These are phyloP conservation scores for Acarapis woodi DNA, from an alignment of 1,140 invertebrate species.

Conservation along the genomic window DNA sequence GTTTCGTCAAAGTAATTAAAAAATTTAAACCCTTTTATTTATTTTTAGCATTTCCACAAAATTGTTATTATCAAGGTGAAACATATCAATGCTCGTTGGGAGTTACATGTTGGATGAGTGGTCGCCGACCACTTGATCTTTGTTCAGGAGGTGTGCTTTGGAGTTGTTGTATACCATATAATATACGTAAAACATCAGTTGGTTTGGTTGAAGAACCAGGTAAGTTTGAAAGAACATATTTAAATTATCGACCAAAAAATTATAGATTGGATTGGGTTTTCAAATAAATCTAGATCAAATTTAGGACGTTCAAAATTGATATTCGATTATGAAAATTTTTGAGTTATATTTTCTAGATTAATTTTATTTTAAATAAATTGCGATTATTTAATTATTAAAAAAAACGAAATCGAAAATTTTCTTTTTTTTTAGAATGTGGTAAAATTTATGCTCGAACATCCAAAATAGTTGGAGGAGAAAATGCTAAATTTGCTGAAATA, in stretches of 20 bases:
- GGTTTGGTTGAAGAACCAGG: conserved; percentile 13
- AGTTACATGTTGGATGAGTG: conserved; percentile 57
- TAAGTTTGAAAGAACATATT: conserved; percentile 4
- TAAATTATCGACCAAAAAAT: neutral
- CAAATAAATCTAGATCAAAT: neutral
- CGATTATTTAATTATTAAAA: neutral
- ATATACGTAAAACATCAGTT: conserved; percentile 9
- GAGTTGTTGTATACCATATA: conserved; percentile 64
- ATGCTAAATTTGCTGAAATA: conserved; percentile 14
- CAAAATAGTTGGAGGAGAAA: conserved; percentile 15
- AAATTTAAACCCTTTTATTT: too few relatives aligned
- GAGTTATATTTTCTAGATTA: neutral
- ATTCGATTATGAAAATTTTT: neutral
- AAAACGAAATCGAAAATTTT: neutral
- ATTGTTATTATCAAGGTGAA: conserved; percentile 57
- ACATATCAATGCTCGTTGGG: conserved; percentile 62
- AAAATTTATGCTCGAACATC: conserved; percentile 12
- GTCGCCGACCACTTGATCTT: conserved; percentile 46
- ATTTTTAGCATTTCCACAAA: conserved; percentile 55
- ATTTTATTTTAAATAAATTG: neutral
- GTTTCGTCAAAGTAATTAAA: too few relatives aligned
- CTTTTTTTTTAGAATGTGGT: conserved; percentile 12
- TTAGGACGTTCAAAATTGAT: neutral
- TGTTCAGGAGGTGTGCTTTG: conserved; percentile 76
- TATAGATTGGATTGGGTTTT: too few relatives aligned